Evolutionary conservation across 2,113 vertebrate genomes (phyloP).

Genomic region (Pseudorhombus dupliciocellatus): DNA sequence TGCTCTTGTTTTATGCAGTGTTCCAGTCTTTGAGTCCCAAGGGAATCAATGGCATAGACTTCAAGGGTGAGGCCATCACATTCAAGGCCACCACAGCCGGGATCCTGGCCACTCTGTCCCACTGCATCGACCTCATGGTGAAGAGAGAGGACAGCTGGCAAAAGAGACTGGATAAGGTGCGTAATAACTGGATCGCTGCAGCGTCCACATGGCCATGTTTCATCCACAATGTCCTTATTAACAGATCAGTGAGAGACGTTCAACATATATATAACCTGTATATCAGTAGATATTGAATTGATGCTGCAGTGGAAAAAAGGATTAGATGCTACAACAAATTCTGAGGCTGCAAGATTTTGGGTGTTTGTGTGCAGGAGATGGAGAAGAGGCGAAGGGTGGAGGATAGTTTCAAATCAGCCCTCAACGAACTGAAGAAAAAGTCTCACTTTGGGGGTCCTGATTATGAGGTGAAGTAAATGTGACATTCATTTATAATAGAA

Average conservation of each 20-base stretch:
- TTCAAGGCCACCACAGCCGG: constrained; percentile 99
- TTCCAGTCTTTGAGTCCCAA: constrained; percentile 77
- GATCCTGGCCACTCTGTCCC: constrained; percentile 94
- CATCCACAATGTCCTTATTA: background rate
- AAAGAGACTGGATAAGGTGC: constrained; percentile 92
- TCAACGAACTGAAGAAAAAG: constrained; percentile 94
- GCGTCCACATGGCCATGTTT: background rate
- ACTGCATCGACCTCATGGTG: constrained; percentile 98
- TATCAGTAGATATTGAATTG: background rate
- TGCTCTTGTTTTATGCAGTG: constrained; percentile 56
- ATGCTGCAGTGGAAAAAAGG: background rate
- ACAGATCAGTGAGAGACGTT: background rate
- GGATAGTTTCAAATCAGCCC: constrained; percentile 88
- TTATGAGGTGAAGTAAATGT: constrained; percentile 86
- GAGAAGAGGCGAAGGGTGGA: constrained; percentile 90
- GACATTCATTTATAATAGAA: background rate
- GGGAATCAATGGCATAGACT: constrained; percentile 91
- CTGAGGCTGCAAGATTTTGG: background rate
- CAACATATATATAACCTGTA: too few relatives aligned
- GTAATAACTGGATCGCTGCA: background rate
- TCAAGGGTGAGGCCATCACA: constrained; percentile 99
- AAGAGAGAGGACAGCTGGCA: constrained; percentile 98
- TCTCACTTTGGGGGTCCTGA: constrained; percentile 96
- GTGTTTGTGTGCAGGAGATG: constrained; percentile 80
- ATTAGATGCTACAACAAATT: background rate